These are phyloP conservation scores for Euzetes globulus DNA, from an alignment of 2,888 invertebrate species.

Conservation along the genomic window DNA sequence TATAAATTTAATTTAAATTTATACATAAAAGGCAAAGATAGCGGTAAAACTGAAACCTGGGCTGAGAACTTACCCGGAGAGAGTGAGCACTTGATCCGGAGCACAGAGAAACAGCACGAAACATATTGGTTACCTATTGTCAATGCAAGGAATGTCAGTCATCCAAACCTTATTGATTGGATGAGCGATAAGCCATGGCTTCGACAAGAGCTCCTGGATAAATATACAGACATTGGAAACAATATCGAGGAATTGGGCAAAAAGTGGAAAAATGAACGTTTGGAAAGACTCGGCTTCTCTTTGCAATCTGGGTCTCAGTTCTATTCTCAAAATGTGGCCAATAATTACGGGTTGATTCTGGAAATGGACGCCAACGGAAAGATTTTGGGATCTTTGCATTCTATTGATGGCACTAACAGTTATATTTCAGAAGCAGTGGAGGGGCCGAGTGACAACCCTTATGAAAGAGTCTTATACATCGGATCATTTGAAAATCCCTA, in stretches of 20 bases:
- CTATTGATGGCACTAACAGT: slow-evolving; percentile 30
- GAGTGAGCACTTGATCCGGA: slow-evolving; percentile 23
- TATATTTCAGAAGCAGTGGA: slow-evolving; percentile 32
- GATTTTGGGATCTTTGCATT: slow-evolving; percentile 34
- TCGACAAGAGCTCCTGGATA: slow-evolving; percentile 30
- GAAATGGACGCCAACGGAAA: slow-evolving; percentile 36
- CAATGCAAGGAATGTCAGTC: slow-evolving; percentile 30
- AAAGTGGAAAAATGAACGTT: slow-evolving; percentile 16
- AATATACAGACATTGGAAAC: slow-evolving; percentile 22
- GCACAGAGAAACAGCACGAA: slow-evolving; percentile 32
- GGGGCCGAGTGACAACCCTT: slow-evolving; percentile 33
- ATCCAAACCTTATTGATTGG: slow-evolving; percentile 31
- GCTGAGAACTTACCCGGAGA: slow-evolving; percentile 35
- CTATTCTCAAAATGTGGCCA: slow-evolving; percentile 19
- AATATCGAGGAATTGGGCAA: slow-evolving; percentile 31
- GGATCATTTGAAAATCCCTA: slow-evolving; percentile 40
- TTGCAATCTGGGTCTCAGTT: slow-evolving; percentile 24
- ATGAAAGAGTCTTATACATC: slow-evolving; percentile 37
- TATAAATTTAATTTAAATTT: neutral
- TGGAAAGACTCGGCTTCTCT: slow-evolving; percentile 28
- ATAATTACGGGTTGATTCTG: slow-evolving; percentile 33
- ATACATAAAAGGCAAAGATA: slow-evolving; percentile 16
- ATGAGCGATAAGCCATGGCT: slow-evolving; percentile 34
- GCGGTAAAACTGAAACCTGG: slow-evolving; percentile 33
- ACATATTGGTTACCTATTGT: slow-evolving; percentile 35